Evolutionary conservation across 1,140 invertebrate genomes (phyloP), one percentile per base, ranked within the genome.

Genomic region (Ceratitis capitata): DNA sequence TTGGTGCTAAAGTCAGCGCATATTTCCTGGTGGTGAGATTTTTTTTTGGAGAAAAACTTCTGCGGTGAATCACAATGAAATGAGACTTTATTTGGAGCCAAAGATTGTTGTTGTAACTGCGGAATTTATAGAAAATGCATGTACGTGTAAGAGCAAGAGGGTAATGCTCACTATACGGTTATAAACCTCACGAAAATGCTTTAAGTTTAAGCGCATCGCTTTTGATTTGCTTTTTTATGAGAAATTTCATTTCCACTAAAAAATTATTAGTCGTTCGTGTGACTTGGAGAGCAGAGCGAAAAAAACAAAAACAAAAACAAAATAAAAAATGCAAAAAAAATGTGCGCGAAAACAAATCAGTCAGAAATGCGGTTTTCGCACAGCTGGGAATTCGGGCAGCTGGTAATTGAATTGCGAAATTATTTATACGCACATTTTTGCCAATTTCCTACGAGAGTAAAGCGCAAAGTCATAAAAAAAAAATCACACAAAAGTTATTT

Each of bases 41-140:
- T 69, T 29, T 14, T n/a, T n/a, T n/a, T n/a, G n/a, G n/a, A n/a
- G n/a, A n/a, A 39, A 39, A 69, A 69, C 61, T 69, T 69, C 32
- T 69, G 29, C 61, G 61, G 29, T 69, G 61, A 69, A 69, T 69
- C 61, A 69, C 61, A 69, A n/a, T 69, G 61, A 69, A 69, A 69
- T 69, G 61, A 19, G 61, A 69, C 61, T 69, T 69, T 69, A 69
- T 69, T 9, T 32, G 61, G 29, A 69, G 61, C 19, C 32, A 69
- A n/a, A 3, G 19, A 2, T 32, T 39, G 61, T 35, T 69, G 29
- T 6, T 69, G 14, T 69, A 56, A 23, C n/a, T n/a, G 51, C 2
- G 51, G 9, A 23, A 56, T 9, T 56, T 56, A 7, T 19, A 56
- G 51, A 56, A 19, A 56, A 56, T 56, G 23, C 51, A n/a, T 56